These are phyloP conservation scores for Taxidea taxus DNA, from an alignment of 2,113 vertebrate species.

Conservation along the genomic window DNA sequence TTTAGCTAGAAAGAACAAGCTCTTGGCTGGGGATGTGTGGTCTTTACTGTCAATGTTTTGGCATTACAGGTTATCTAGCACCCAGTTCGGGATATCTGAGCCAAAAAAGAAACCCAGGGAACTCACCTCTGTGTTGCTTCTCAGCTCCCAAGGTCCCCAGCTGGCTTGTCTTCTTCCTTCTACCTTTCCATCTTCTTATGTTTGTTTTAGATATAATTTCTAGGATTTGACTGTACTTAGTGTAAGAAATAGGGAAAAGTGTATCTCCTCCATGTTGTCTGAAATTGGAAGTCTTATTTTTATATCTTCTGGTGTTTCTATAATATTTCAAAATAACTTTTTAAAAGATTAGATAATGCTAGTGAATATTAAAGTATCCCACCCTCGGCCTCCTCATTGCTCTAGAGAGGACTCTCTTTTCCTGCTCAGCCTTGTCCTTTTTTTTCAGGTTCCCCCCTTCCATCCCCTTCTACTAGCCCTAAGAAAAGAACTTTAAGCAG, in stretches of 20 bases:
- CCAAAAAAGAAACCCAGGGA: background rate
- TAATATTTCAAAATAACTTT: background rate
- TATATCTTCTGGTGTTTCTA: background rate
- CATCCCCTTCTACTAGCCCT: background rate
- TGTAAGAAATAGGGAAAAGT: background rate
- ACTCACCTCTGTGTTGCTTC: background rate
- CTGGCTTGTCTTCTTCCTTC: background rate
- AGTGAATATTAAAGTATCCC: background rate
- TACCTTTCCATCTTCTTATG: background rate
- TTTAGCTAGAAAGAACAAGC: background rate
- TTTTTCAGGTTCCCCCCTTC: rapidly evolving
- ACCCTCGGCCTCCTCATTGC: background rate
- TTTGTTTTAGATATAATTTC: background rate
- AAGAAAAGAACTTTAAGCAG: background rate
- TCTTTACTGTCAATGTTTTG: background rate
- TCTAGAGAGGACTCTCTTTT: background rate
- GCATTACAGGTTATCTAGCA: background rate
- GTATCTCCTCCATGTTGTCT: background rate
- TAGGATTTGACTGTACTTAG: background rate
- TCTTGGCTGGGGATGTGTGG: background rate
- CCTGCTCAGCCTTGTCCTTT: background rate
- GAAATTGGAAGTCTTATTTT: background rate
- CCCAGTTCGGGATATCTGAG: background rate
- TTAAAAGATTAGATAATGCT: background rate
- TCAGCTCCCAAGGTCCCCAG: background rate